Percentiles rank a stretch among this genome's conserved stretches.
Evolutionary conservation across 92 coral and sea anemone genomes (phyloP).

Genomic region (Muricea muricata): DNA sequence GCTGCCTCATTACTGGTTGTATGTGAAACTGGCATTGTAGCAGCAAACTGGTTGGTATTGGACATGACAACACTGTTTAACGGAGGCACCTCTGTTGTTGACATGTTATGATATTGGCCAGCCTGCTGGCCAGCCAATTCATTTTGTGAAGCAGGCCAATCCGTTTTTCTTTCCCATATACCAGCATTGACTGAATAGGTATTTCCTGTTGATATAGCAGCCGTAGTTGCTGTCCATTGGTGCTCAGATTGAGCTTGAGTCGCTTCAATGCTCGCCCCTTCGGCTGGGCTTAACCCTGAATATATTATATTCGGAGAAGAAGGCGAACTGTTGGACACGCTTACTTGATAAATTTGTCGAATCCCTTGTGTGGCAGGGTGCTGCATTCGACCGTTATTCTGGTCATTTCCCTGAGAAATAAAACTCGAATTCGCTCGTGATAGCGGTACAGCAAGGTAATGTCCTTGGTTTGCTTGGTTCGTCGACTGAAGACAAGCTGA

Average conservation of each 20-base stretch:
- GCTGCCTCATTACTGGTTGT: background rate
- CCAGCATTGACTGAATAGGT: slow-evolving; percentile 46
- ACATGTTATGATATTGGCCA: slow-evolving; percentile 76
- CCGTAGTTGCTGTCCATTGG: slow-evolving; percentile 81
- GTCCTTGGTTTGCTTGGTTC: slow-evolving; percentile 19
- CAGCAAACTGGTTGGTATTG: slow-evolving; percentile 33
- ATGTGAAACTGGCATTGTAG: background rate
- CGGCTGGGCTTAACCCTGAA: slow-evolving; percentile 31
- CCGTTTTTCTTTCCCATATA: slow-evolving; percentile 89
- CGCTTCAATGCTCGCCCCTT: slow-evolving; percentile 9
- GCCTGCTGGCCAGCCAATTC: slow-evolving; percentile 77
- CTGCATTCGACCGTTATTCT: slow-evolving; percentile 27
- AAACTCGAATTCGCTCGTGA: slow-evolving; percentile 69
- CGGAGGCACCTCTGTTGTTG: slow-evolving; percentile 39
- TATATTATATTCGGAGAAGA: slow-evolving; percentile 44
- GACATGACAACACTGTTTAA: background rate
- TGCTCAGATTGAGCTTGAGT: background rate
- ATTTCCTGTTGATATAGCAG: slow-evolving; percentile 54
- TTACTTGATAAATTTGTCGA: slow-evolving; percentile 19
- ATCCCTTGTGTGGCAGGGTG: slow-evolving; percentile 4
- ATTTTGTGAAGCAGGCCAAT: slow-evolving; percentile 78
- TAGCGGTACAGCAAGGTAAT: slow-evolving; percentile 33
- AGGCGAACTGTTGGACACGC: slow-evolving; percentile 12
- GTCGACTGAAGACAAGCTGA: slow-evolving; percentile 84
- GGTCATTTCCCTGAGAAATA: slow-evolving; percentile 60